Percentiles rank a stretch among this genome's conserved stretches.
Conservation (phyloP, 2,797 vertebrate genomes). For the Halcyon leucocephala region DNA sequence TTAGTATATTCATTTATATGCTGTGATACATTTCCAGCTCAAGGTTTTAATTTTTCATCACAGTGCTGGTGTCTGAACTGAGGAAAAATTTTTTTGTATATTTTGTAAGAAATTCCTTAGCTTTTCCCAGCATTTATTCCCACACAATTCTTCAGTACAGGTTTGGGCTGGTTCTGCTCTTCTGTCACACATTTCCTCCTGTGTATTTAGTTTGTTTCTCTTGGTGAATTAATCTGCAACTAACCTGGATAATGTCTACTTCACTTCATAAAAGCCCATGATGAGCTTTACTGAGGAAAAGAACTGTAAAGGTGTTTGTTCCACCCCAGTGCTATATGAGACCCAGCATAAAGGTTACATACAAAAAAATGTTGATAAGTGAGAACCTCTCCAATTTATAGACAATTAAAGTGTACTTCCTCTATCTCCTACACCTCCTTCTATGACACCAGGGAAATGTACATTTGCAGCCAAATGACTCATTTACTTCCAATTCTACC, state of each 20-base stretch:
- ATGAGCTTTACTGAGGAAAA: not conserved
- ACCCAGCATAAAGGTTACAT: not conserved
- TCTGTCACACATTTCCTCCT: not conserved
- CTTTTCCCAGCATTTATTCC: slow-evolving; percentile 1
- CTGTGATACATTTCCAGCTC: not conserved
- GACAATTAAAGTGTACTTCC: not conserved
- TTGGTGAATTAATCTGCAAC: not conserved
- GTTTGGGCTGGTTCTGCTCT: not conserved
- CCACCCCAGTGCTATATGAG: not conserved
- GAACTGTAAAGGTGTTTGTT: not conserved
- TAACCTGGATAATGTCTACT: not conserved
- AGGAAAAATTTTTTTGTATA: slow-evolving; percentile 4
- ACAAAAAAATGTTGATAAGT: not conserved
- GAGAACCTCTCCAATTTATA: not conserved
- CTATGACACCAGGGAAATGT: not conserved
- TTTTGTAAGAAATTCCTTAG: slow-evolving; percentile 3
- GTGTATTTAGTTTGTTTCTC: not conserved
- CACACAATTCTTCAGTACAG: not conserved
- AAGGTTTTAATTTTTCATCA: slow-evolving; percentile 29
- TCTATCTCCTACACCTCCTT: not conserved
- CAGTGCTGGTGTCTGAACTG: not conserved
- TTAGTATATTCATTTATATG: slow-evolving; percentile 35
- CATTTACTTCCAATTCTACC: not conserved
- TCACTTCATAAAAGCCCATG: not conserved
- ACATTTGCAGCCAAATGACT: not conserved